Base-by-base conservation (phyloP, 2,888 invertebrate genomes). In the Chrysomela aeneicollis region DNA sequence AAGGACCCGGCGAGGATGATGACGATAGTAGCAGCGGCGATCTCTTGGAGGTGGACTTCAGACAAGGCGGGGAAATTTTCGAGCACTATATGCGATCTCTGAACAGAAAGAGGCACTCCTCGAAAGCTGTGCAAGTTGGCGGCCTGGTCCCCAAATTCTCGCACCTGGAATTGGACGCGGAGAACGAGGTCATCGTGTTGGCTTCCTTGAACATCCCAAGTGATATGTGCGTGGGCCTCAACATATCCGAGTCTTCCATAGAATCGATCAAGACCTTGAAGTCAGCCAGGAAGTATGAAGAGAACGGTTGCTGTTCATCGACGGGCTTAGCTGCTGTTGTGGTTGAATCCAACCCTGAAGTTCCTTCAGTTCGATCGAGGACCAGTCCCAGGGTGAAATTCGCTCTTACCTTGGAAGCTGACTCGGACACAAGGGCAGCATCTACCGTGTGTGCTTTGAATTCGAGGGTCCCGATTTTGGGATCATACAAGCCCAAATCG, bases 111-210 rank as follows among this genome's bases (percentile, higher is more conserved):
- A 55, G 26, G 12, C 49, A 47, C 26, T 42, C 47, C 19, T 59
- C 66, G 8, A 64, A 60, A 42, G 55, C 52, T 2, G 30, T 65
- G 9, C 60, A 64, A 26, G 59, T 57, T 2, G 61, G 51, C 5
- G 63, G 54, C n/a, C 22, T 54, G 2, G 42, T 22, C 6, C 60
- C 57, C 12, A 59, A 66, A 30, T 65, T 58, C 37, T 66, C 64
- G 1, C 67, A 67, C 42, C 15, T 59, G 47, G 64, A 71, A 4
- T 22, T 71, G 6, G 71, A 71, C 32, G 67, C 52, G 1, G 69
- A 71, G 8, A 71, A 71, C 21, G 71, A 69, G 37, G 51, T 68
- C 12, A 49, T 71, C 5, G 71, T 71, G 5, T 57, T 71, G 46
- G 71, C 71, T 10, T 71, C 71, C 1, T 57, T 71, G 12, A 68